These are phyloP conservation scores for Megaceryle maxima DNA, from an alignment of 2,113 vertebrate species.

Conservation along the genomic window DNA sequence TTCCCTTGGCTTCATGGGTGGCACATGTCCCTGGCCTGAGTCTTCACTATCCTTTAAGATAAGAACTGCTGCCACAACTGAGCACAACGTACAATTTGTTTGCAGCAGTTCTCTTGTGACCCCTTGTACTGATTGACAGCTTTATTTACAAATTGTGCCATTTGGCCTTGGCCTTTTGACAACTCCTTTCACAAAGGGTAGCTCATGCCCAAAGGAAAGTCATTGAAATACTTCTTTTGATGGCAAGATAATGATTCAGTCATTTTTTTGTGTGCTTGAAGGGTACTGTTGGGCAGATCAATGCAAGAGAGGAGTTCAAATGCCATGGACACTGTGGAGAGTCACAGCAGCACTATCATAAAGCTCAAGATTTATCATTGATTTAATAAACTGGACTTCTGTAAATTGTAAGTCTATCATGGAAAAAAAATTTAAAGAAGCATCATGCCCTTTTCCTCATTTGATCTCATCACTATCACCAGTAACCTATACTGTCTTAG, in stretches of 20 bases:
- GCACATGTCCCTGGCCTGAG: not conserved
- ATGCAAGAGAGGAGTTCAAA: conserved; percentile 1
- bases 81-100: not conserved
- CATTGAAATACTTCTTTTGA: conserved; percentile 38
- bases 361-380: not conserved
- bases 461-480: not conserved
- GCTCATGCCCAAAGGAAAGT: conserved; percentile 14
- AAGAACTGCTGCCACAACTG: not conserved
- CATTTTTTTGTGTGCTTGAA: conserved; percentile 2
- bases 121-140: not conserved
- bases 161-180: conserved; percentile 52
- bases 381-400: not conserved
- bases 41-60: not conserved
- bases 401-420: not conserved
- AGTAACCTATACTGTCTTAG: not conserved
- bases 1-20: not conserved
- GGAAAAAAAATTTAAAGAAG: not conserved
- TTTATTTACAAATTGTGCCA: conserved; percentile 47
- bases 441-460: not conserved
- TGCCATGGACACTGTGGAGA: not conserved
- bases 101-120: not conserved
- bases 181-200: conserved; percentile 21
- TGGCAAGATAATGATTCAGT: conserved; percentile 25
- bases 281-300: not conserved
- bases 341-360: not conserved